These are phyloP conservation scores for Megaceryle alcyon DNA, from an alignment of 2,797 vertebrate species.

Conservation along the genomic window DNA sequence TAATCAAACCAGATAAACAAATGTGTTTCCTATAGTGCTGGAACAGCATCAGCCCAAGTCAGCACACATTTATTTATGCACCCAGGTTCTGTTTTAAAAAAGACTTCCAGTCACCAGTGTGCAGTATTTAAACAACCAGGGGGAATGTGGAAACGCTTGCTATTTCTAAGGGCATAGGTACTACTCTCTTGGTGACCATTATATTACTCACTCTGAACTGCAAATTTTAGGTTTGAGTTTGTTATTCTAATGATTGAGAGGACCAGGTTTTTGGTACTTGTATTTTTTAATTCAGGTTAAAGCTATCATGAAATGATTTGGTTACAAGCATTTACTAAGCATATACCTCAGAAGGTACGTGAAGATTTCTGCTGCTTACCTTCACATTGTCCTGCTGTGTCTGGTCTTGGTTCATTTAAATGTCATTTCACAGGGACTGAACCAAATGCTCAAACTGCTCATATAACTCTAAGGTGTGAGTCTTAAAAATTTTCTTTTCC, in stretches of 20 bases:
- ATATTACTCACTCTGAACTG: neutral
- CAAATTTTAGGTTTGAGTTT: neutral
- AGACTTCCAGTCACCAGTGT: neutral
- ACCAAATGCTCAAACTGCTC: conserved; percentile 7
- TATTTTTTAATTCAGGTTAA: neutral
- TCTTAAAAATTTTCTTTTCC: conserved; percentile 45
- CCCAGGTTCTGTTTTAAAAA: conserved; percentile 24
- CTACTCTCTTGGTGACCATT: neutral
- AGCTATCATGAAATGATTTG: neutral
- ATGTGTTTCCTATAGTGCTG: conserved; percentile 62
- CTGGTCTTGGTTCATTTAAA: conserved; percentile 15
- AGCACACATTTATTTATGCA: conserved; percentile 21
- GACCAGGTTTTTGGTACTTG: neutral
- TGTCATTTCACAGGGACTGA: conserved; percentile 42
- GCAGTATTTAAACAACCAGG: neutral
- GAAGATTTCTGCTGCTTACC: neutral
- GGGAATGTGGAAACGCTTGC: neutral
- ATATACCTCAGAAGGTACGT: neutral
- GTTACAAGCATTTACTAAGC: neutral
- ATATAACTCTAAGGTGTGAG: conserved; percentile 11
- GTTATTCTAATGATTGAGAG: neutral
- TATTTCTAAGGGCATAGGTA: neutral
- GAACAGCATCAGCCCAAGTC: conserved; percentile 26
- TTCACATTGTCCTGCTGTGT: neutral
- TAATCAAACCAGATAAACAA: conserved; percentile 66